Evolutionary conservation across 2,888 invertebrate species (phyloP), one percentile per base, ranked within the genome.

Genomic region (Embidobia sp.): DNA sequence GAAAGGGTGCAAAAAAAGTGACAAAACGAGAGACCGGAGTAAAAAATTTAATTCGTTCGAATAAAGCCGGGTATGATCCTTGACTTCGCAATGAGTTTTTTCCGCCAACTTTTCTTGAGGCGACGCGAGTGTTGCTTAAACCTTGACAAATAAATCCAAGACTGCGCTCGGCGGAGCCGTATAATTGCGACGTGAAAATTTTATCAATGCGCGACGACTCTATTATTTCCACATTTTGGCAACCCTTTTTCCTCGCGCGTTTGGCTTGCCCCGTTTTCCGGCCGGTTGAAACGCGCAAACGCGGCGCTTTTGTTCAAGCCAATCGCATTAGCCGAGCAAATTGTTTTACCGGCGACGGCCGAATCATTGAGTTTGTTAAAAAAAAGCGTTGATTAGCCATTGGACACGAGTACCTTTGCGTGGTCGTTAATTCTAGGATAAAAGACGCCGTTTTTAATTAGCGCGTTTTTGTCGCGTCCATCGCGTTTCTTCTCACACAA

Each of bases 31-130:
- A 49, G 18, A 33, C n/a, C 70, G 8, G 49, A 70, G 72, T 72
- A 46, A 55, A 63, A 63, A 72, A 72, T 72, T 72, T 72, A 72
- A 63, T 72, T 72, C 72, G 72, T 63, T 55, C 63, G 55, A 63
- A 72, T 72, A 63, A 72, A 72, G 63, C 26, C 35, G 22, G 27
- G 26, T 49, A 72, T 63, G 72, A 72, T 72, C 72, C 63, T 63
- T 72, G 72, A 72, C 63, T 72, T 72, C 37, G 48, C 63, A 72
- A 72, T 37, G 72, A 72, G 63, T 53, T 72, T 63, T 63, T 72
- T 72, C 27, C 53, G 33, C 42, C 13, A 72, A 55, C 55, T 72
- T 72, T 72, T 72, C 70, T 53, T 53, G 1, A 19, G 37, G 33
- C 10, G 46, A 53, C n/a, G 42, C 27, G 37, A 61, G 46, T 26